These are phyloP conservation scores for Psittacula cyanocephala DNA, from an alignment of 2,113 vertebrate species.

Conservation along the genomic window DNA sequence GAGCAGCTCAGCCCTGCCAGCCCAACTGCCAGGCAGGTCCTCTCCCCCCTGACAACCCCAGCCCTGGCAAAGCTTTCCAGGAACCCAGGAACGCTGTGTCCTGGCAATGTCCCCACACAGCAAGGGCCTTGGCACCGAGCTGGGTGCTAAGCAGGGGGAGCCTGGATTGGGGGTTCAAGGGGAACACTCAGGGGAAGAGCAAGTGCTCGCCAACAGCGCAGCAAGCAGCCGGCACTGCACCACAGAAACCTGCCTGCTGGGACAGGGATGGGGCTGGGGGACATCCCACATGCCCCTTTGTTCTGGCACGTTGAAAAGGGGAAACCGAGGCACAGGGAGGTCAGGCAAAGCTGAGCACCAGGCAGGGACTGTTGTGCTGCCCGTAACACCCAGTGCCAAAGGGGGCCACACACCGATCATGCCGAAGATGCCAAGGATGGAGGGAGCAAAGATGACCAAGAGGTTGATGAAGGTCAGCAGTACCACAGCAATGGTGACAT, in stretches of 20 bases:
- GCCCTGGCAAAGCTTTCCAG: conserved; percentile 15
- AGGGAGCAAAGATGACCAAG: conserved; percentile 96
- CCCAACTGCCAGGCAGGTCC: neutral
- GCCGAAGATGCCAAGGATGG: conserved; percentile 96
- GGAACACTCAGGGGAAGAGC: neutral
- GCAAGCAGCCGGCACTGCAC: neutral
- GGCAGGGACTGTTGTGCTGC: neutral
- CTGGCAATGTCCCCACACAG: neutral
- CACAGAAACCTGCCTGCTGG: neutral
- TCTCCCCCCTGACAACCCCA: neutral
- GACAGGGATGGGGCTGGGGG: neutral
- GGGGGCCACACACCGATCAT: conserved; percentile 84
- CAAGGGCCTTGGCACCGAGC: neutral
- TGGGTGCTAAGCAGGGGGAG: neutral
- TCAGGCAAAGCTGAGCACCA: neutral
- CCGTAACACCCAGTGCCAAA: neutral
- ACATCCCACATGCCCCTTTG: too few relatives aligned
- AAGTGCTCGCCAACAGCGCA: rapidly evolving
- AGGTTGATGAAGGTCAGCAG: conserved; percentile 91
- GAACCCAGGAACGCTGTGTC: neutral
- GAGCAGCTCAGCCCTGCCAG: neutral
- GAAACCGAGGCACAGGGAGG: neutral
- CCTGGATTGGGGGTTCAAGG: neutral
- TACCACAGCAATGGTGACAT: conserved; percentile 79
- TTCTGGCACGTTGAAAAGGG: rapidly evolving